phyloP scores from a whole-genome alignment of 2,113 vertebrate species.

The Bubo scandiacus region DNA sequence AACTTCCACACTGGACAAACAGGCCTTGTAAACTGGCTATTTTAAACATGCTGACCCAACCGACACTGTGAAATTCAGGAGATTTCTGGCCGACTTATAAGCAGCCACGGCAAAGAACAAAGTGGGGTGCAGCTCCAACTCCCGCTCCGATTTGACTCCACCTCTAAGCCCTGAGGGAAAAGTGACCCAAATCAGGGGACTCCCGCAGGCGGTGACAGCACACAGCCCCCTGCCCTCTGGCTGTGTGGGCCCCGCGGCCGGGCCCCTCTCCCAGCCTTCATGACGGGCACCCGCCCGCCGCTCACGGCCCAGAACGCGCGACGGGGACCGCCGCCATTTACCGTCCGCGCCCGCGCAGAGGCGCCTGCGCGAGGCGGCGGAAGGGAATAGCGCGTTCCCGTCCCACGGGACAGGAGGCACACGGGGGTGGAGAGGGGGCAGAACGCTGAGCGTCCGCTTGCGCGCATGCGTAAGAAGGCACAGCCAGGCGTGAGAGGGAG shows the following conservation, averaged over 20 bases:
- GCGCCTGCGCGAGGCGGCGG: fast-evolving
- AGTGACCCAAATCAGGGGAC: fast-evolving
- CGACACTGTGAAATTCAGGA: too few relatives aligned
- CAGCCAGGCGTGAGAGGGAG: fast-evolving
- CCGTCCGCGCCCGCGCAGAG: neutral
- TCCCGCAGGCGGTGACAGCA: neutral
- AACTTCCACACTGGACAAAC: neutral
- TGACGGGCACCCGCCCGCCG: fast-evolving
- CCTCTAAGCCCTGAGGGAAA: neutral
- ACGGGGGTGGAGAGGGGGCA: too few relatives aligned
- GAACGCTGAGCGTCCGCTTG: fast-evolving
- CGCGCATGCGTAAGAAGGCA: neutral
- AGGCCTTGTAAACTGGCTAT: fast-evolving
- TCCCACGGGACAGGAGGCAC: too few relatives aligned
- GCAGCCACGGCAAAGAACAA: fast-evolving
- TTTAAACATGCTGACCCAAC: neutral
- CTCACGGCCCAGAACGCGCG: fast-evolving
- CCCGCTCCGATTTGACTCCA: neutral
- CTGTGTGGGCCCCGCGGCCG: neutral
- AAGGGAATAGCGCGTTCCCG: fast-evolving
- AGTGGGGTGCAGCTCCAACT: fast-evolving
- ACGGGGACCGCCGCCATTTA: too few relatives aligned
- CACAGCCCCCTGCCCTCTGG: neutral
- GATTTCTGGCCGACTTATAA: fast-evolving
- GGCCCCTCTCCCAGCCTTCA: too few relatives aligned